Evolutionary conservation across 2,888 invertebrate species (phyloP).

Genomic region (Epistrophe eligans): DNA sequence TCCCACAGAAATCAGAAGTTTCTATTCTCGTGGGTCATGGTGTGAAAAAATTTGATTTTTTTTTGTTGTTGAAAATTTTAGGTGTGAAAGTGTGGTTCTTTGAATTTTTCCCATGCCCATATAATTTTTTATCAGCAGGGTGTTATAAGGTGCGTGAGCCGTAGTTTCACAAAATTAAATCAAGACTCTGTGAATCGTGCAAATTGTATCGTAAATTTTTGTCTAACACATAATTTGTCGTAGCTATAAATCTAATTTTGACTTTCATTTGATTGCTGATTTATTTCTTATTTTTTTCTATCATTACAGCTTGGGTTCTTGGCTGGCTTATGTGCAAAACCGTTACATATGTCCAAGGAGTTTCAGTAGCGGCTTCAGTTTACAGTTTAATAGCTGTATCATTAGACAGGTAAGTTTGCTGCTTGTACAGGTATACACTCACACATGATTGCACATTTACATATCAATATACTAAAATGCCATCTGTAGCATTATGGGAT

Average conservation of each 20-base stretch:
- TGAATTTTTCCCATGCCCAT: conserved; percentile 46
- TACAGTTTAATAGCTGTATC: conserved; percentile 98
- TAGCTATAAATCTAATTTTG: conserved; percentile 26
- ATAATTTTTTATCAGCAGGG: not conserved
- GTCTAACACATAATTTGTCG: conserved; percentile 33
- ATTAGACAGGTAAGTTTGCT: conserved; percentile 91
- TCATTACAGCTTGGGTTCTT: conserved; percentile 94
- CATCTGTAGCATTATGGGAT: conserved; percentile 54
- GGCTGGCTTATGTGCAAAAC: conserved; percentile 98
- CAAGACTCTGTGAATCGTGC: conserved; percentile 17
- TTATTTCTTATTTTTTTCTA: conserved; percentile 72
- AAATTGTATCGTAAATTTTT: conserved; percentile 47
- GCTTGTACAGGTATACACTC: not conserved
- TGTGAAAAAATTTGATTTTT: not conserved
- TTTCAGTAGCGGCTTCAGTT: conserved; percentile 97
- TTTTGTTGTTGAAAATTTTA: not conserved
- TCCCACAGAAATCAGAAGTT: not conserved
- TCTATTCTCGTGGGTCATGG: not conserved
- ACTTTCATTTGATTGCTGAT: conserved; percentile 67
- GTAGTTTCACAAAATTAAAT: conserved; percentile 32
- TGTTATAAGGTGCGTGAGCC: conserved; percentile 37
- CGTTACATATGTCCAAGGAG: conserved; percentile 97
- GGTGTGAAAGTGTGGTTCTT: conserved; percentile 14
- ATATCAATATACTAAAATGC: conserved; percentile 32
- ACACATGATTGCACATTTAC: conserved; percentile 24